Base-by-base conservation (phyloP, 2,888 invertebrate genomes). In the Drosophila pegasa region DNA sequence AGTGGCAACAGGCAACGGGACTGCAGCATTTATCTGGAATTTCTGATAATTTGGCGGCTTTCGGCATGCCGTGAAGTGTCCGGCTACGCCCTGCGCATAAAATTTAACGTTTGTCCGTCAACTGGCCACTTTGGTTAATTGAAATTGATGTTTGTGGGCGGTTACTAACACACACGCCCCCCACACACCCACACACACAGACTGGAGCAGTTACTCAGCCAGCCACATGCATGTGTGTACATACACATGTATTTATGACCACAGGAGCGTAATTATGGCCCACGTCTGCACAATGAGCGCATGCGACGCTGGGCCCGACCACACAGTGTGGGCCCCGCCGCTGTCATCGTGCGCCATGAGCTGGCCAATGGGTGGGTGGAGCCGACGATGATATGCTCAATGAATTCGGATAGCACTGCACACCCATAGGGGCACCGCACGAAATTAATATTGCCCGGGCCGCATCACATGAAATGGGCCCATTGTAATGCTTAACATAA, bases 121-220 rank as follows among this genome's bases (percentile, higher is more conserved):
- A 83, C 87, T 71, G 85, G 84, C 84, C 85, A 85, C 88, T 85
- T 88, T 85, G 84, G 81, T 80, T 85, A 85, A 85, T 85, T 85
- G 88, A 85, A 85, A 85, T 87, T 88, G 87, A 85, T 88, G 85
- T 87, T 72, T 75, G 72, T 85, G 86, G 84, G 88, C 79, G 84
- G 67, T 48, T 55, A 59, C 27, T 48, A 51, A 57, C 57, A 60
- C 75, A 67, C 52, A 65, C 52, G 48, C 63, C 61, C 59, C 45
- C 62, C 22, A 50, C 63, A 63, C 59, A 50, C 62, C 22, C 43
- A 43, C 54, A 25, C 43, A 35, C 64, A 58, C 58, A 27, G 51
- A 41, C 27, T n/a, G n/a, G 25, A 8, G 29, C 35, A 31, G 27
- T 12, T 33, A 33, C 10, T n/a, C 33, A 33, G 27, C 8, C 29